Percentiles rank a stretch among this genome's conserved stretches.
Evolutionary conservation across 1,140 invertebrate species (phyloP).

Genomic region (Aphelenchoides besseyi): DNA sequence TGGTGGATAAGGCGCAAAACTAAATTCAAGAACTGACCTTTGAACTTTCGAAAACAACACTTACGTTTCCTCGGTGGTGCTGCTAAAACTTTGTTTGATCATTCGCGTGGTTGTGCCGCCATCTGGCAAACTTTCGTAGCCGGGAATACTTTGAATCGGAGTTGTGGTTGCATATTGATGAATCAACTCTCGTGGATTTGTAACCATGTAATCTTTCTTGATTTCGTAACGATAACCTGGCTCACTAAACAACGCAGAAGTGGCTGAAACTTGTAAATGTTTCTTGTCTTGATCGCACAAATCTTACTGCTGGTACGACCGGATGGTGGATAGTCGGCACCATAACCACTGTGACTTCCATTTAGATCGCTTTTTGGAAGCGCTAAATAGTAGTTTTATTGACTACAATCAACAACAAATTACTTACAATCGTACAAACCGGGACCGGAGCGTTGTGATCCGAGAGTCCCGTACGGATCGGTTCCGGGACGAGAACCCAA

Average conservation of each 20-base stretch:
- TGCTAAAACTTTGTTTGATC: conserved; percentile 51
- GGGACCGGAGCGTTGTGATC: conserved; percentile 5
- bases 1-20: conserved; percentile 55
- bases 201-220: conserved; percentile 55
- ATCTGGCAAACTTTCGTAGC: conserved; percentile 40
- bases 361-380: not conserved
- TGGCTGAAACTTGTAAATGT: conserved; percentile 30
- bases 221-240: conserved; percentile 53
- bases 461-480: conserved; percentile 28
- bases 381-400: conserved; percentile 19
- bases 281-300: not conserved
- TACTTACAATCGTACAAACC: conserved; percentile 20
- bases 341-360: conserved; percentile 3
- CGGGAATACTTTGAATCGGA: conserved; percentile 45
- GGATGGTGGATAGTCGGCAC: conserved; percentile 39
- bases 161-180: conserved; percentile 61
- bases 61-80: conserved; percentile 50
- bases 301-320: conserved; percentile 35
- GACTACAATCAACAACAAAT: not conserved
- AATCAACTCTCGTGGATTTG: conserved; percentile 58
- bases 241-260: conserved; percentile 51
- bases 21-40: conserved; percentile 23
- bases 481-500: conserved; percentile 39
- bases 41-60: conserved; percentile 12
- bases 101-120: conserved; percentile 47